Evolutionary conservation across 2,113 vertebrate species (phyloP).

Genomic region (Circaetus cinerascens): DNA sequence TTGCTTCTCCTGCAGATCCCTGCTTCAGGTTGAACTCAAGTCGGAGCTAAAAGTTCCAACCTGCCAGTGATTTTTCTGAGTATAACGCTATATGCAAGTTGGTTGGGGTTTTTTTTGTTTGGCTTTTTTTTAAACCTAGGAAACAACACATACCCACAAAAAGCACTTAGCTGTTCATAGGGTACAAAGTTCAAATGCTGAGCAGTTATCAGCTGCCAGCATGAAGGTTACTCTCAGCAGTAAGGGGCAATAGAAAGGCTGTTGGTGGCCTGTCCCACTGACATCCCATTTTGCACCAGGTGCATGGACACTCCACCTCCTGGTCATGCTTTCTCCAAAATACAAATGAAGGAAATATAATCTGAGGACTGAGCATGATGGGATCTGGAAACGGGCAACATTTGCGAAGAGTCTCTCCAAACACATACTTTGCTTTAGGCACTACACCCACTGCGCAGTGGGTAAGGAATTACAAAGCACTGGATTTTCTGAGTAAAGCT

Average conservation of each 20-base stretch:
- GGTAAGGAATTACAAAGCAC: not conserved
- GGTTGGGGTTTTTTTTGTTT: not conserved
- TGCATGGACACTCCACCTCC: not conserved
- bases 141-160: not conserved
- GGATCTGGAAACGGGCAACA: not conserved
- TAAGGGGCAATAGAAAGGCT: not conserved
- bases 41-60: not conserved
- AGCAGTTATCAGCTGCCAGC: not conserved
- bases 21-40: not conserved
- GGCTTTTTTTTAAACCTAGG: not conserved
- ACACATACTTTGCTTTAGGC: accelerated
- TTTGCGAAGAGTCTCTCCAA: not conserved
- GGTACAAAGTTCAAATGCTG: not conserved
- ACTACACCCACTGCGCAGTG: no score
- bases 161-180: not conserved
- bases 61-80: not conserved
- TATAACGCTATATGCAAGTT: not conserved
- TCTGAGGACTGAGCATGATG: not conserved
- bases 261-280: not conserved
- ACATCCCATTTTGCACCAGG: not conserved
- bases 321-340: not conserved
- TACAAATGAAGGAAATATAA: not conserved
- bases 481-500: not conserved
- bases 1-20: not conserved
- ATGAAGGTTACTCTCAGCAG: not conserved